Conservation (phyloP, 2,888 invertebrate genomes). For the Drosophila eohydei region DNA sequence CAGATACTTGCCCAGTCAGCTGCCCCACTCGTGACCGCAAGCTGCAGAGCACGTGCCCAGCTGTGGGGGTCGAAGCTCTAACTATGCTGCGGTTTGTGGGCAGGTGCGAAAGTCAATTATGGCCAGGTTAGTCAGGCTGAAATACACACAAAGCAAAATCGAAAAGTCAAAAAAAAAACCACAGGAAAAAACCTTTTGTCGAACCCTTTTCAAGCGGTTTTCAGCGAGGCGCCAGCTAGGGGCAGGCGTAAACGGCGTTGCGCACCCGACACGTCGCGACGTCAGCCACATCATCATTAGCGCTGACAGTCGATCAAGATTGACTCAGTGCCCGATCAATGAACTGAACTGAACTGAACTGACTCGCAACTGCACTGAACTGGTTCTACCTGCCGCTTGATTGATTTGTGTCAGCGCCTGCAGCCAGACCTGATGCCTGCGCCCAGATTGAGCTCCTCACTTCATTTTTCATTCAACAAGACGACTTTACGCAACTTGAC, state of each 20-base stretch:
- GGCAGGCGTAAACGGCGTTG: constrained; percentile 57
- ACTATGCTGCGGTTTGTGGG: constrained; percentile 46
- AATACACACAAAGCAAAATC: constrained; percentile 7
- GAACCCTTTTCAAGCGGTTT: constrained; percentile 44
- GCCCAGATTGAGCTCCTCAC: constrained; percentile 52
- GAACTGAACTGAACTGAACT: constrained; percentile 14
- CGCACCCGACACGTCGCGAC: constrained; percentile 75
- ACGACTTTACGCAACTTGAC: constrained; percentile 57
- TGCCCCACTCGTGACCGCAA: constrained; percentile 47
- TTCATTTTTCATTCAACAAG: constrained; percentile 67
- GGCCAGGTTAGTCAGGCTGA: constrained; percentile 50
- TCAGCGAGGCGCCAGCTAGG: not conserved
- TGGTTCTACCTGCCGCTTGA: constrained; percentile 38
- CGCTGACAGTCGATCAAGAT: constrained; percentile 69
- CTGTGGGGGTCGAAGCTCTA: constrained; percentile 30
- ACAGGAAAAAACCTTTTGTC: constrained; percentile 9
- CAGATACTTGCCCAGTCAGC: constrained; percentile 15
- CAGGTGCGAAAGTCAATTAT: constrained; percentile 75
- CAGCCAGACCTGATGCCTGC: constrained; percentile 48
- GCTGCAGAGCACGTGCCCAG: constrained; percentile 60
- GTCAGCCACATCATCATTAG: constrained; percentile 72
- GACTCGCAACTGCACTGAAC: not conserved
- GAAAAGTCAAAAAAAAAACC: not conserved
- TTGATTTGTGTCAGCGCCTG: constrained; percentile 77
- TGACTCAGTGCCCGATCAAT: constrained; percentile 36